Evolutionary conservation across 53 echinoderm and acorn worm species (phyloP), one percentile per base, ranked within the genome.

Genomic region (Paracentrotus lividus): DNA sequence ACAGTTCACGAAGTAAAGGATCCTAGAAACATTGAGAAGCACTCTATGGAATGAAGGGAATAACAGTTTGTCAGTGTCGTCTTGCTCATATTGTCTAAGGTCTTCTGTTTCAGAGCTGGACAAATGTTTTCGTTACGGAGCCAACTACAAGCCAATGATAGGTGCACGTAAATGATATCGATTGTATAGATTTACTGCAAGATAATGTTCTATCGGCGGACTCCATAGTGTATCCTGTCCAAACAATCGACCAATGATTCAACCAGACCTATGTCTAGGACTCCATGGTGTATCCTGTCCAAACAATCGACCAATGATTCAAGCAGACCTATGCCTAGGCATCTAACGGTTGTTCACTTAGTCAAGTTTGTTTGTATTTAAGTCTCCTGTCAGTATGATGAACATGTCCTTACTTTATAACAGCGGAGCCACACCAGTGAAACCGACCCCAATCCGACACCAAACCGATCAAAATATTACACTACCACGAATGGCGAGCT

Each of bases 241-340:
- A 81, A 81, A 81, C 81, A 81, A 1, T 20, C n/a, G 81, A n/a
- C n/a, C 26, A 81, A 72, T 20, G 36, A 72, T 40, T 72, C 72
- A 36, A 40, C 6, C 36, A 72, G 36, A 16, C 36, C 40, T 3
- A 3, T 72, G 36, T 40, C 20, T 24, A 5, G n/a, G 44, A 45
- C 45, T 45, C 49, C 6, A 27, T 81, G 45, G 81, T 3, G 49
- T 1, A 81, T 24, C 24, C 81, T 72, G 1, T 44, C 26, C 81
- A 81, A 24, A 8, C n/a, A 45, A 81, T 81, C n/a, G 81, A n/a
- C n/a, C 26, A 81, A 72, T 20, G 36, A 72, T 40, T 72, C 72
- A 36, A 40, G 1, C 36, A 72, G 36, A 16, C 36, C 40, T 3
- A 3, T 72, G 36, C 21, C 20, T 24, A 5, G n/a, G 44, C 24